Conservation (phyloP, 2,113 vertebrate genomes). For the Microtus pennsylvanicus region DNA sequence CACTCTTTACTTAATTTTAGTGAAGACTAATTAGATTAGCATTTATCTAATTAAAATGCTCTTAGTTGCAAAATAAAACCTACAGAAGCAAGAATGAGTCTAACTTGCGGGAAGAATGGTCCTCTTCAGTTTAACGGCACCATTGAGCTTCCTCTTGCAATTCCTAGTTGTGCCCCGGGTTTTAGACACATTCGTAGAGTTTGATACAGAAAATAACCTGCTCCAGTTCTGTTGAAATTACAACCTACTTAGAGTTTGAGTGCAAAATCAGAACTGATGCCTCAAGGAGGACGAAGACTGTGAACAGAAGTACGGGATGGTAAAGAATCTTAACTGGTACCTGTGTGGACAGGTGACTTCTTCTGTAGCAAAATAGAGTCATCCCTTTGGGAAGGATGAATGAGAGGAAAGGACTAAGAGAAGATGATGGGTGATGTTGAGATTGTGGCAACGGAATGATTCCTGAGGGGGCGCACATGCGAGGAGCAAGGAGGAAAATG, state of each 20-base stretch:
- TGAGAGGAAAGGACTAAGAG: background rate
- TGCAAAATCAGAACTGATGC: background rate
- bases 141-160: background rate
- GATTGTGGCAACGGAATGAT: background rate
- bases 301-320: background rate
- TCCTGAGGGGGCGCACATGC: background rate
- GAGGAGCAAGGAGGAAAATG: background rate
- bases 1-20: slow-evolving; percentile 13
- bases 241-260: background rate
- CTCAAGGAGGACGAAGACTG: background rate
- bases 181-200: background rate
- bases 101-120: background rate
- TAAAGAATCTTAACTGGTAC: background rate
- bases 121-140: background rate
- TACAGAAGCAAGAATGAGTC: slow-evolving; percentile 2
- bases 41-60: slow-evolving; percentile 27
- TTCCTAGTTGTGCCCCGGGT: background rate
- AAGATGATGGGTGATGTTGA: background rate
- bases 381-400: background rate
- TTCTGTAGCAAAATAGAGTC: background rate
- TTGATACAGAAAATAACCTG: background rate
- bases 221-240: background rate
- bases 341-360: background rate
- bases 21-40: slow-evolving; percentile 7
- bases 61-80: slow-evolving; percentile 4